A percentile compares a stretch with the other conserved stretches of the same genome.
Conservation (phyloP, 64 coral and sea anemone species). For the Stichodactyla helianthus region DNA sequence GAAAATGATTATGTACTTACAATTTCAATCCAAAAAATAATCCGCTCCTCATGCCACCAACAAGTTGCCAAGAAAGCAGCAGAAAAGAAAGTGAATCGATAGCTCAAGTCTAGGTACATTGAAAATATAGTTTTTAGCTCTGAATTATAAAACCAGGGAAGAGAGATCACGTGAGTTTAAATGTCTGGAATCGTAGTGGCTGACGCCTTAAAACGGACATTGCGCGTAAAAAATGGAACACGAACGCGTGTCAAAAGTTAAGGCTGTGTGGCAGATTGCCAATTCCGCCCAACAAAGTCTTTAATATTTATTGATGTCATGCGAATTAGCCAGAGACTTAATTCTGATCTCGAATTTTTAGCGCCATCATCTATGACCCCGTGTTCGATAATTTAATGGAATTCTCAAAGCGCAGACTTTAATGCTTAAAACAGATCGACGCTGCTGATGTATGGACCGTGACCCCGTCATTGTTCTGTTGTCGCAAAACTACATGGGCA, state of each 20-base stretch:
- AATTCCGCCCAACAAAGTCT: background rate
- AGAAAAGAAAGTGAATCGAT: background rate
- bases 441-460: background rate
- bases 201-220: conserved; percentile 8
- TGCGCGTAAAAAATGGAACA: background rate
- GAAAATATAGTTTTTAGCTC: background rate
- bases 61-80: background rate
- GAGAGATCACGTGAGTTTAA: conserved; percentile 9
- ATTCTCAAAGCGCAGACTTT: background rate
- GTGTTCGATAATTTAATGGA: conserved; percentile 8
- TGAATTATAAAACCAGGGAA: background rate
- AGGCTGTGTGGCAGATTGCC: conserved; percentile 5
- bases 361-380: background rate
- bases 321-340: background rate
- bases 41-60: background rate
- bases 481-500: background rate
- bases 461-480: background rate
- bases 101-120: background rate
- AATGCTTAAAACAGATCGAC: background rate
- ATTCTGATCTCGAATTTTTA: background rate
- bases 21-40: background rate
- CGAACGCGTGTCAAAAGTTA: conserved; percentile 10
- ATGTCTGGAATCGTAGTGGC: background rate
- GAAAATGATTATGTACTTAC: background rate
- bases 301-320: background rate